Evolutionary conservation across 2,888 invertebrate genomes (phyloP).

Genomic region (Eremobia ochroleuca): DNA sequence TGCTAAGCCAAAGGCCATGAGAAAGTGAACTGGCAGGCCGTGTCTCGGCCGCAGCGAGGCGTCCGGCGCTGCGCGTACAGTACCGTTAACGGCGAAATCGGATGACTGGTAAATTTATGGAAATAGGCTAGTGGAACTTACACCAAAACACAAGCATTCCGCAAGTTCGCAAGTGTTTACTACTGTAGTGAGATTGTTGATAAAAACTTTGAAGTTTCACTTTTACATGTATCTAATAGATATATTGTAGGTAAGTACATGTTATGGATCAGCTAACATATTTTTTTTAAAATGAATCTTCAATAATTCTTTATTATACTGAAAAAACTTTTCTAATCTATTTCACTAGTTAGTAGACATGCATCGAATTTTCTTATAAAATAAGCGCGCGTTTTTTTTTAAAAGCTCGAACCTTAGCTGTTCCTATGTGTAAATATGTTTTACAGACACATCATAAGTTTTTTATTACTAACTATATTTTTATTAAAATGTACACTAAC

Average conservation of each 20-base stretch:
- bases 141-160: constrained; percentile 62
- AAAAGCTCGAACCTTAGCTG: background rate
- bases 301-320: background rate
- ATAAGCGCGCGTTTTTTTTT: background rate
- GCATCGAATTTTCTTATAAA: background rate
- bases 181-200: constrained; percentile 20
- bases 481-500: background rate
- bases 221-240: constrained; percentile 34
- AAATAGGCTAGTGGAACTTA: constrained; percentile 84
- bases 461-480: background rate
- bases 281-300: background rate
- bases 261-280: no score
- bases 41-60: constrained; percentile 53
- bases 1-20: constrained; percentile 74
- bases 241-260: background rate
- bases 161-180: constrained; percentile 44
- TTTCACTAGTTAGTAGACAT: background rate
- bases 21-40: constrained; percentile 82
- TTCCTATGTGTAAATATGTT: background rate
- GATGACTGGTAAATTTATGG: constrained; percentile 81
- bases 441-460: background rate
- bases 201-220: constrained; percentile 42
- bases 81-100: constrained; percentile 89
- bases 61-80: constrained; percentile 57
- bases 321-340: background rate